Evolutionary conservation across 2,888 invertebrate species (phyloP).

Genomic region (Drosophila anomalata): DNA sequence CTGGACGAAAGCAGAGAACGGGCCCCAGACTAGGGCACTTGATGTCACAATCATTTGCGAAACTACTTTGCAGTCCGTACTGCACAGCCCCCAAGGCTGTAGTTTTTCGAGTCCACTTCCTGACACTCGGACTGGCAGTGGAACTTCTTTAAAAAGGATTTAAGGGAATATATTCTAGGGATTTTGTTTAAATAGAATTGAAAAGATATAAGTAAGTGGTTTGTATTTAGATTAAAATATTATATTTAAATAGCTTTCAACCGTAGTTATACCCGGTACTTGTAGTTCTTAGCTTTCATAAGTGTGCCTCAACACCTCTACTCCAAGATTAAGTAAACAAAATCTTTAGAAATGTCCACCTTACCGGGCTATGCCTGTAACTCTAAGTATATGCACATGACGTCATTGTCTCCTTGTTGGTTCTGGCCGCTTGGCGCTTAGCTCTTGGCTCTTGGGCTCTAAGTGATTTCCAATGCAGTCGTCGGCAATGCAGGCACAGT

Average conservation of each 20-base stretch:
- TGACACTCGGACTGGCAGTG: conserved; percentile 21
- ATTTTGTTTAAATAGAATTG: neutral
- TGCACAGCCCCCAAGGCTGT: neutral
- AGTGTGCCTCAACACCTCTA: too few relatives aligned
- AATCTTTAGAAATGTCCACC: neutral
- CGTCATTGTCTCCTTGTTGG: conserved; percentile 42
- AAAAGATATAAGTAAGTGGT: too few relatives aligned
- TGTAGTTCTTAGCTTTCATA: too few relatives aligned
- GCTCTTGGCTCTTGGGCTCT: conserved; percentile 25
- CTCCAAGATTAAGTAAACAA: too few relatives aligned
- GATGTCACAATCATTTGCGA: conserved; percentile 38
- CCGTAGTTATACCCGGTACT: too few relatives aligned
- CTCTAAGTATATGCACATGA: conserved; percentile 19
- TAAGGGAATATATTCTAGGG: neutral
- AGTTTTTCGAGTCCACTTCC: conserved; percentile 36
- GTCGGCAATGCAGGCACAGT: conserved; percentile 57
- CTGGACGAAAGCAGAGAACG: conserved; percentile 41
- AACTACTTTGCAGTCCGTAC: conserved; percentile 8
- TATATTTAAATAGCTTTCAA: too few relatives aligned
- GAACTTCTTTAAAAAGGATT: neutral
- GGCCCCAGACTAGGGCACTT: conserved; percentile 16
- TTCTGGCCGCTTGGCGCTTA: conserved; percentile 17
- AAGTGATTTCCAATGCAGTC: conserved; percentile 77
- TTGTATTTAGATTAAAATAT: too few relatives aligned
- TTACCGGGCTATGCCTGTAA: conserved; percentile 8